Base-by-base conservation (phyloP, 2,888 invertebrate species). In the Laspeyria flexula region DNA sequence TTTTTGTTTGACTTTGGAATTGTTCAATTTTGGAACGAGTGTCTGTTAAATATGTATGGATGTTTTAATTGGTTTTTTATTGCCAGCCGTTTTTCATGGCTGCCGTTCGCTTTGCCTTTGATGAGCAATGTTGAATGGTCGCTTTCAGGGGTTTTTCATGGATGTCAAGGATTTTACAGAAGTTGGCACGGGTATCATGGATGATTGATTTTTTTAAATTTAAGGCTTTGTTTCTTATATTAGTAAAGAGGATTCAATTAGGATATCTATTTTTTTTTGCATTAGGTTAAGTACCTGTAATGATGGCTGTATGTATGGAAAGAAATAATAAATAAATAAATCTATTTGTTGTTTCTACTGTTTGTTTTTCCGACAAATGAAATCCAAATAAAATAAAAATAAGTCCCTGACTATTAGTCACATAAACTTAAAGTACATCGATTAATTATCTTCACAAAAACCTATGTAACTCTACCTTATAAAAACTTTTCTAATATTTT, bases 1-100 rank as follows among this genome's bases (percentile, higher is more conserved):
- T 58, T 63, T 60, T 55, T 45, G 59, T 68, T 60, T 55, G 56
- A 65, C 51, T 65, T 67, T 54, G 50, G 51, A 54, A 65, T 61
- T 49, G 45, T 59, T 45, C 51, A 66, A 59, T 65, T 66, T 68
- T 54, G 62, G 43, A 68, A 67, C 61, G 58, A 58, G 58, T 40
- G 64, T 58, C 51, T 58, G 51, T 54, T 68, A 59, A 68, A 53
- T 53, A 46, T 52, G 51, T 64, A 66, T 61, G 52, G 43, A 15
- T 39, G 48, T 60, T 49, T 45, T 48, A 65, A 62, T 65, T 62
- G 53, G 34, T 47, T 64, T 66, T 63, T 60, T 45, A 51, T 58
- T 41, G 29, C 39, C 34, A 29, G 30, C 38, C 43, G 34, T 44
- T 42, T 33, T 49, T 49, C 41, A 49, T 43, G 44, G 30, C 12